A percentile compares a stretch with the other conserved stretches of the same genome.
Conservation (phyloP, 2,113 vertebrate species). For the Pseudorectes ferrugineus region DNA sequence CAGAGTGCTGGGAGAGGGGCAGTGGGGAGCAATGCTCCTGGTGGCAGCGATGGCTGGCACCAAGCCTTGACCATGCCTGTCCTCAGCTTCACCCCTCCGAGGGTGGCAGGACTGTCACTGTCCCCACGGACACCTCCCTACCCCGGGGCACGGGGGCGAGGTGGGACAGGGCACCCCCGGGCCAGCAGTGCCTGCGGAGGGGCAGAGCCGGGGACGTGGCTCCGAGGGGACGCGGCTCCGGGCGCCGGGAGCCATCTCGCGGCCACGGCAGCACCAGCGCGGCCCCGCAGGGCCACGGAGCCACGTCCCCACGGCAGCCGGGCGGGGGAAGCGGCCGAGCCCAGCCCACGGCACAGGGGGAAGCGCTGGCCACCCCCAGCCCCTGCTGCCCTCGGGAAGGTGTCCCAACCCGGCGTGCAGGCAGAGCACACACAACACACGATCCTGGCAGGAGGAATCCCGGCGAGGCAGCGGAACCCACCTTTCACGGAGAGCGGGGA, state of each 20-base stretch:
- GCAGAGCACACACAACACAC: rapidly evolving
- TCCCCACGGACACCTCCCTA: neutral
- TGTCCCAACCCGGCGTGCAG: neutral
- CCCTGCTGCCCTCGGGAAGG: neutral
- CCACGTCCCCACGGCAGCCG: neutral
- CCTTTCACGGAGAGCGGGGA: constrained; percentile 91
- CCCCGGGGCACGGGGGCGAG: neutral
- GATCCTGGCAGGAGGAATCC: rapidly evolving
- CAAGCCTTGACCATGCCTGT: neutral
- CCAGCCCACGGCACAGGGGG: rapidly evolving
- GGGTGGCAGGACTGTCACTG: neutral
- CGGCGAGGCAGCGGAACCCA: neutral
- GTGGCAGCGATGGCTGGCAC: rapidly evolving
- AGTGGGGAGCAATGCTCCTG: rapidly evolving
- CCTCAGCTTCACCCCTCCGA: neutral
- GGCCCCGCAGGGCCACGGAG: neutral
- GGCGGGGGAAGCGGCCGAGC: neutral
- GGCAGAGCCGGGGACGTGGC: neutral
- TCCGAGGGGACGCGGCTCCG: neutral
- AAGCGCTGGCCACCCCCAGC: neutral
- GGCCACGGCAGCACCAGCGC: neutral
- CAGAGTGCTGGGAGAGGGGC: neutral
- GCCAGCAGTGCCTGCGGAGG: neutral
- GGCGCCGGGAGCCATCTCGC: constrained; percentile 22
- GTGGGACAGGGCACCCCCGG: neutral